Percentiles rank a stretch among this genome's conserved stretches.
These are phyloP conservation scores for Macaria liturata DNA, from an alignment of 2,888 invertebrate genomes.

Conservation along the genomic window DNA sequence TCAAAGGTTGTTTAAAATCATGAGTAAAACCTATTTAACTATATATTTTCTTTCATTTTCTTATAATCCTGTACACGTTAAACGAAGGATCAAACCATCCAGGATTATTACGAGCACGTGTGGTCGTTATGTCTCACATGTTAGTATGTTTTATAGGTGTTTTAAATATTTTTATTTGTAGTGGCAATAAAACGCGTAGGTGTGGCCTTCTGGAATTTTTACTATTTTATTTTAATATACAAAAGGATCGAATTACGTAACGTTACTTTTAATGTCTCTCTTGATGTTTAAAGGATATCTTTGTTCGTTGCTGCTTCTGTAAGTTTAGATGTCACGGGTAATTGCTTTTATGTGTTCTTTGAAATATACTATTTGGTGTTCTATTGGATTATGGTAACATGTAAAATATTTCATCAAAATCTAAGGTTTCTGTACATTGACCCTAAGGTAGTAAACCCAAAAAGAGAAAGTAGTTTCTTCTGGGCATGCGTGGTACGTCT, in stretches of 20 bases:
- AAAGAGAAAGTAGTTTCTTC: no score
- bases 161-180: slow-evolving; percentile 30
- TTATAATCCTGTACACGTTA: no score
- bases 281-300: slow-evolving; percentile 20
- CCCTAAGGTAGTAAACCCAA: no score
- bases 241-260: slow-evolving; percentile 29
- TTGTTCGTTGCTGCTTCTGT: slow-evolving; percentile 10
- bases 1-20: no score
- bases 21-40: no score
- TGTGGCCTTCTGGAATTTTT: slow-evolving; percentile 31
- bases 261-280: slow-evolving; percentile 20
- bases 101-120: slow-evolving; percentile 23
- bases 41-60: no score
- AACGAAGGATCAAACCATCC: neutral
- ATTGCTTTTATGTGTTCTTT: slow-evolving; percentile 14
- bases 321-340: neutral
- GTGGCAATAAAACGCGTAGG: slow-evolving; percentile 36
- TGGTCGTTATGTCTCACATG: slow-evolving; percentile 24
- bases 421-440: no score
- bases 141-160: slow-evolving; percentile 31
- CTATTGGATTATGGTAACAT: no score
- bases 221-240: slow-evolving; percentile 19
- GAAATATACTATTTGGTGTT: neutral
- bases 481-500: no score
- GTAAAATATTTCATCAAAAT: no score